Percentiles rank a stretch among this genome's conserved stretches.
Conservation (phyloP, 2,113 vertebrate species). For the Puffinus mauretanicus region DNA sequence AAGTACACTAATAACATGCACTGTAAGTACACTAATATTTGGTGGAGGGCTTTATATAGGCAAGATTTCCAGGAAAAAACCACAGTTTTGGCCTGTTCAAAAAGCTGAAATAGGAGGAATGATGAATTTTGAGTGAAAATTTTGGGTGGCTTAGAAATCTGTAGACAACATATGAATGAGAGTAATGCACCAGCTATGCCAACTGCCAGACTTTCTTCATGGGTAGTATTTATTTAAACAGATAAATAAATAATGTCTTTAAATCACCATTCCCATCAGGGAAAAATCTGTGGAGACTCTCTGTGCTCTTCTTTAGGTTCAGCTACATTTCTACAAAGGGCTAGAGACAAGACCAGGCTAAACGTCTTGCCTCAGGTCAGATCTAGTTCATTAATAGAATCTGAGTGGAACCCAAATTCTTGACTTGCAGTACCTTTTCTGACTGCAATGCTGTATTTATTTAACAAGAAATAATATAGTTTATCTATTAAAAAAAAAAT, state of each 20-base stretch:
- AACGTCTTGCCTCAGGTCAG: background rate
- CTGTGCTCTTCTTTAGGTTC: background rate
- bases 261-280: background rate
- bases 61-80: background rate
- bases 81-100: background rate
- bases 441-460: background rate
- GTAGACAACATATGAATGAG: background rate
- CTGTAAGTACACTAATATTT: background rate
- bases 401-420: background rate
- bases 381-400: background rate
- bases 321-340: background rate
- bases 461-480: background rate
- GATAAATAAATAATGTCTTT: background rate
- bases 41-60: background rate
- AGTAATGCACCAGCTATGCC: background rate
- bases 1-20: background rate
- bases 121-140: background rate
- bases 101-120: background rate
- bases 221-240: background rate
- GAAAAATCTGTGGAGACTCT: background rate
- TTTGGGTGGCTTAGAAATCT: background rate
- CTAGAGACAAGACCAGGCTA: background rate
- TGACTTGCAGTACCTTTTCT: background rate
- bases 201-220: background rate
- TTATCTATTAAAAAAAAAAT: background rate